Percentiles rank a stretch among this genome's conserved stretches.
These are phyloP conservation scores for Encarsia formosa DNA, from an alignment of 2,888 invertebrate genomes.

Conservation along the genomic window DNA sequence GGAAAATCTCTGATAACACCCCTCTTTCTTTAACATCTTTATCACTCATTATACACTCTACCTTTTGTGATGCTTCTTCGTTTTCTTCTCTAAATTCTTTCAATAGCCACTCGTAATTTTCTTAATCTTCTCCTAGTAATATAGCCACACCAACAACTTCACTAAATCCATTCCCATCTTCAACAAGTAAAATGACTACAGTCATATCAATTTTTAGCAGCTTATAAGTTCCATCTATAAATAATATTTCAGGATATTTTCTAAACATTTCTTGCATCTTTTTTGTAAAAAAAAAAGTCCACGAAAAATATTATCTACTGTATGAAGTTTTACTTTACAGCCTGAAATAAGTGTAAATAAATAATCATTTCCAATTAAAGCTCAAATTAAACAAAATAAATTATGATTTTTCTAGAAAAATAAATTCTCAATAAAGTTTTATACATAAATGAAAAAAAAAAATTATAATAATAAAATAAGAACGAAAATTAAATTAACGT, in stretches of 20 bases:
- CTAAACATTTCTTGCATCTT: constrained; percentile 21
- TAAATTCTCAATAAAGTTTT: no score
- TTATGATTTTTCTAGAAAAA: no score
- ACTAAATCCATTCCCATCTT: constrained; percentile 17
- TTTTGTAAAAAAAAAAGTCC: constrained; percentile 24
- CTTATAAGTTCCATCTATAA: constrained; percentile 28
- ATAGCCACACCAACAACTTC: constrained; percentile 22
- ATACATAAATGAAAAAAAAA: no score
- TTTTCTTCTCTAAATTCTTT: constrained; percentile 18
- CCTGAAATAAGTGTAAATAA: no score
- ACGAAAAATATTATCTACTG: constrained; percentile 15
- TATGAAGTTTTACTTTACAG: not conserved
- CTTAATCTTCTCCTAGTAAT: constrained; percentile 17
- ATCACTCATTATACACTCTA: constrained; percentile 25
- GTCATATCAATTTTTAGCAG: constrained; percentile 17
- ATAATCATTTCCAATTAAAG: no score
- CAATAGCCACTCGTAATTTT: constrained; percentile 18
- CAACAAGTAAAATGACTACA: constrained; percentile 17
- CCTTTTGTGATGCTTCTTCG: constrained; percentile 7
- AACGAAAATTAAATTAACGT: no score
- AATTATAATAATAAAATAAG: no score
- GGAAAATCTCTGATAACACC: constrained; percentile 20
- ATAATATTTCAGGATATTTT: constrained; percentile 23
- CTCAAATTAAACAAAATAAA: no score
- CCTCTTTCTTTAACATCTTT: constrained; percentile 25